Evolutionary conservation across 1,140 invertebrate genomes (phyloP).

Genomic region (Drosophila sucinea): DNA sequence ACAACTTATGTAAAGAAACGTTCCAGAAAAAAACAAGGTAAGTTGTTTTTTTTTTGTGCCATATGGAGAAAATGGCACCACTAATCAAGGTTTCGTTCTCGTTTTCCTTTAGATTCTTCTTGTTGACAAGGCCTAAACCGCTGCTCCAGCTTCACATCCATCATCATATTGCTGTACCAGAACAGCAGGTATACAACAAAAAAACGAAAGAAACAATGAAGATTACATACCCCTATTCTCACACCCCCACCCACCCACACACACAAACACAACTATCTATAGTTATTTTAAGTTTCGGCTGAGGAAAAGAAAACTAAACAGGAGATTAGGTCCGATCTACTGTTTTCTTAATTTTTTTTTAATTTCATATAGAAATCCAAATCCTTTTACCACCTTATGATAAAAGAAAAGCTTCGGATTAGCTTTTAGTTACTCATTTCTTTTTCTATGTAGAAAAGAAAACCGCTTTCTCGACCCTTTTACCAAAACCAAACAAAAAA

Average conservation of each 20-base stretch:
- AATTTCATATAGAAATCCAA: neutral
- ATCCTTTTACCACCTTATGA: neutral
- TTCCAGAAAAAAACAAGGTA: constrained; percentile 64
- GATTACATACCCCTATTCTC: constrained; percentile 47
- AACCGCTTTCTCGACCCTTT: neutral
- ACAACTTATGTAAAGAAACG: constrained; percentile 34
- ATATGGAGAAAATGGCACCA: neutral
- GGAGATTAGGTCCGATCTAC: constrained; percentile 30
- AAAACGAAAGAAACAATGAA: constrained; percentile 45
- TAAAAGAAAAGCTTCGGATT: constrained; percentile 10
- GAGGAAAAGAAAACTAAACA: constrained; percentile 46
- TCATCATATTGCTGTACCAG: constrained; percentile 69
- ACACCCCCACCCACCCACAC: neutral
- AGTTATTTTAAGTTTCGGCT: constrained; percentile 73
- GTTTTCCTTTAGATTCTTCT: constrained; percentile 32
- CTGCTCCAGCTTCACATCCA: constrained; percentile 38
- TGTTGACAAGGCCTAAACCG: constrained; percentile 45
- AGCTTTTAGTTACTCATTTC: constrained; percentile 11
- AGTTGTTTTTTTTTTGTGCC: neutral
- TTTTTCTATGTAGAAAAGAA: constrained; percentile 10
- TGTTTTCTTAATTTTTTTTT: neutral
- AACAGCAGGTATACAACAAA: constrained; percentile 74
- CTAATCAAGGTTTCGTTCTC: neutral
- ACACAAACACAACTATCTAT: constrained; percentile 59
- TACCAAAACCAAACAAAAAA: neutral